A percentile compares a stretch with the other conserved stretches of the same genome.
Evolutionary conservation across 2,797 vertebrate genomes (phyloP).

Genomic region (Corythornis leucogaster): DNA sequence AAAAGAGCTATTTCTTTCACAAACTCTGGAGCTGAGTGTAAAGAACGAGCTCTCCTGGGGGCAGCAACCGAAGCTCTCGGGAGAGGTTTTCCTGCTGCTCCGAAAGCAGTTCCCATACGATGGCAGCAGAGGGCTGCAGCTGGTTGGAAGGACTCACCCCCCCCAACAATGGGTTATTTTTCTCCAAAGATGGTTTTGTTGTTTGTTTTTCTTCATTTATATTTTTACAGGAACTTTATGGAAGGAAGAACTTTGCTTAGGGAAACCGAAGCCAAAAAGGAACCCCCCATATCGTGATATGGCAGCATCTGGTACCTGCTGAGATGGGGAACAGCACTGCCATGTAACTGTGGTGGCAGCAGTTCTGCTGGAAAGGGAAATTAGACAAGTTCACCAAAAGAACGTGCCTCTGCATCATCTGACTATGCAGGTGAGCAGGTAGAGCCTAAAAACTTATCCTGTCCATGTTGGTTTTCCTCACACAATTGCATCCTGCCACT

Average conservation of each 20-base stretch:
- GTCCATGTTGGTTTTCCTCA: neutral
- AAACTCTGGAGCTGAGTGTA: accelerated
- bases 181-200: neutral
- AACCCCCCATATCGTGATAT: neutral
- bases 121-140: constrained; percentile 70
- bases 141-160: neutral
- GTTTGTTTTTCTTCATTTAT: neutral
- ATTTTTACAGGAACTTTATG: neutral
- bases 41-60: accelerated
- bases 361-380: neutral
- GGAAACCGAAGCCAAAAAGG: neutral
- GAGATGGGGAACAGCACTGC: accelerated
- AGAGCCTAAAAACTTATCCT: neutral
- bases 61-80: neutral
- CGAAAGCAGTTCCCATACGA: constrained; percentile 51
- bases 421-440: neutral
- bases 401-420: accelerated
- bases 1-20: accelerated
- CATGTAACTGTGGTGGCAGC: accelerated
- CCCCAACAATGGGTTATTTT: neutral
- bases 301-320: accelerated
- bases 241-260: neutral
- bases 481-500: neutral
- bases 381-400: neutral
- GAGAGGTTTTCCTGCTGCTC: neutral